Evolutionary conservation across 2,797 vertebrate genomes (phyloP).

Genomic region (Acridotheres tristis): DNA sequence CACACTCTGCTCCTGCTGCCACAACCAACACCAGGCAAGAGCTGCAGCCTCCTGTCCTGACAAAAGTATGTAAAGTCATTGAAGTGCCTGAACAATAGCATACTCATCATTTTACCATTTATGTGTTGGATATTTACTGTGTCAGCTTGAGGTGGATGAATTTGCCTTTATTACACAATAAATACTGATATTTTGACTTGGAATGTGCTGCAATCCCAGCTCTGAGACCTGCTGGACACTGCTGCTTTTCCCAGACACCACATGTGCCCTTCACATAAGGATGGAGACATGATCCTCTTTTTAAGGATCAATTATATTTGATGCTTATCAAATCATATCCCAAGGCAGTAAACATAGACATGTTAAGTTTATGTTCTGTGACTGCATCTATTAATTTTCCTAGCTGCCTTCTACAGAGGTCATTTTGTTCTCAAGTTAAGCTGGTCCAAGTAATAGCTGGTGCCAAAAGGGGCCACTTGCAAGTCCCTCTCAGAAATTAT

Average conservation of each 20-base stretch:
- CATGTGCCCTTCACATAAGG: not conserved
- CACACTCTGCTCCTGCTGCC: not conserved
- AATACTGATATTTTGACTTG: not conserved
- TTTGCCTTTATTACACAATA: not conserved
- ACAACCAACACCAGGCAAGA: not conserved
- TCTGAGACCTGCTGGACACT: not conserved
- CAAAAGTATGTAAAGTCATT: not conserved
- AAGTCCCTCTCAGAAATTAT: not conserved
- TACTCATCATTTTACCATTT: not conserved
- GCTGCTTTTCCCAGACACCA: not conserved
- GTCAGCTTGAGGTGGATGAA: not conserved
- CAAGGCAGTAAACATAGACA: not conserved
- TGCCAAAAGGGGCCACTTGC: not conserved
- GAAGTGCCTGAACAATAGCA: not conserved
- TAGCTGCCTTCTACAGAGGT: not conserved
- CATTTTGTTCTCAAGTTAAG: not conserved
- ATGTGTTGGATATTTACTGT: not conserved
- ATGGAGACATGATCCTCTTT: not conserved
- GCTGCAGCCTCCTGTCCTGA: not conserved
- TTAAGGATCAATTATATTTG: not conserved
- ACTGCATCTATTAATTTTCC: not conserved
- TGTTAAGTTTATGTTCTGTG: not conserved
- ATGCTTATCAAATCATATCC: not conserved
- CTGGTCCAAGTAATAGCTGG: not conserved
- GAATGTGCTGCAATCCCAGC: fast-evolving